Conservation (phyloP, 1,140 invertebrate genomes). For the Lepidurus apus region DNA sequence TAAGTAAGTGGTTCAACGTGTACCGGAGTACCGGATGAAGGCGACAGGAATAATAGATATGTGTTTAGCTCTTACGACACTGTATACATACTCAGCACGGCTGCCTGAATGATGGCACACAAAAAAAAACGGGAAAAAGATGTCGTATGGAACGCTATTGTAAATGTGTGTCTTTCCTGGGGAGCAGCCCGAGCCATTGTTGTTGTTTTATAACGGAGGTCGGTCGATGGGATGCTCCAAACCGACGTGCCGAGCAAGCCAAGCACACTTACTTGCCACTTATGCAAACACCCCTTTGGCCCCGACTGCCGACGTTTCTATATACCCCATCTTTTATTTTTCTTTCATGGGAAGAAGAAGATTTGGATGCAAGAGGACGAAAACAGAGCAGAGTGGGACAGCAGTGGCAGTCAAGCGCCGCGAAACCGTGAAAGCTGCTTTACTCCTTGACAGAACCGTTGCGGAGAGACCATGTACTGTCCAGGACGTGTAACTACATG, state of each 20-base stretch:
- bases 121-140: background rate
- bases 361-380: background rate
- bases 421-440: background rate
- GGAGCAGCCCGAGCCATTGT: background rate
- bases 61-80: background rate
- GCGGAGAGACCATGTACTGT: background rate
- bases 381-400: background rate
- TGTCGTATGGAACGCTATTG: background rate
- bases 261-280: background rate
- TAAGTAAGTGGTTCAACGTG: background rate
- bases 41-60: background rate
- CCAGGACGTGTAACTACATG: background rate
- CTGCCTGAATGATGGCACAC: background rate
- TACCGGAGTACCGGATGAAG: background rate
- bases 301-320: background rate
- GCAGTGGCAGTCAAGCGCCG: background rate
- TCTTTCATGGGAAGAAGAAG: background rate
- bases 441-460: background rate
- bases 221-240: background rate
- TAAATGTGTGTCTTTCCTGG: conserved; percentile 14
- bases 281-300: conserved; percentile 3
- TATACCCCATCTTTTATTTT: background rate
- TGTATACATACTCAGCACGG: background rate
- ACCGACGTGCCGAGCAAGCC: conserved; percentile 2
- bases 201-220: background rate